Evolutionary conservation across 2,888 invertebrate species (phyloP), one percentile per base, ranked within the genome.

Genomic region (Sipha maydis): DNA sequence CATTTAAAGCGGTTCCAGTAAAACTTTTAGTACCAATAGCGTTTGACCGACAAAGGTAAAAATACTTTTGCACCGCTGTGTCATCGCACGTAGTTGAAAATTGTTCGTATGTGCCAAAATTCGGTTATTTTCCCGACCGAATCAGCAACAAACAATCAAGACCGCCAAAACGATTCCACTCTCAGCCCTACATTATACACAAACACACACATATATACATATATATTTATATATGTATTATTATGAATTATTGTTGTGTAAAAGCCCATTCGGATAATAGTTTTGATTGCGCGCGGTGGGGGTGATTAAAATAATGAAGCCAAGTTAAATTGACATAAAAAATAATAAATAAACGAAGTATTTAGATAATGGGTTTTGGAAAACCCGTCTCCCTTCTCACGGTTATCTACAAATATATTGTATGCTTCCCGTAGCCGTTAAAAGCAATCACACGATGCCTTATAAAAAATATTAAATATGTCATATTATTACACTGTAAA

Each of bases 321-420:
- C 82, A 82, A 82, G 69, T 82, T 69, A 82, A 82, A 71, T 31
- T 21, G 31, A 82, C 31, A 25, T 25, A 31, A 48, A 71, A 80
- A 67, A 61, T 34, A 56, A 56, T 34, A 80, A 69, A 31, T n/a
- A 38, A 71, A 82, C 69, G 41, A 69, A 69, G 69, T 28, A 25
- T 28, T 69, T 67, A 69, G 67, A 82, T 82, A 82, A 82, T 82
- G 82, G 82, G 31, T 82, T 82, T 48, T 82, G 48, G 25, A 71
- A 82, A 82, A 82, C 48, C 41, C 28, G 82, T 69, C 48, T 82
- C 82, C 69, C 69, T 48, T 31, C 31, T 28, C 28, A 9, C 5
- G 69, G 48, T 19, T 19, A 80, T n/a, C 14, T 61, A 67, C n/a
- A 3, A 67, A n/a, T 38, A 80, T 14, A 14, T 48, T 80, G 9